These are phyloP conservation scores for Lobophora halterata DNA, from an alignment of 2,888 invertebrate genomes.

Conservation along the genomic window DNA sequence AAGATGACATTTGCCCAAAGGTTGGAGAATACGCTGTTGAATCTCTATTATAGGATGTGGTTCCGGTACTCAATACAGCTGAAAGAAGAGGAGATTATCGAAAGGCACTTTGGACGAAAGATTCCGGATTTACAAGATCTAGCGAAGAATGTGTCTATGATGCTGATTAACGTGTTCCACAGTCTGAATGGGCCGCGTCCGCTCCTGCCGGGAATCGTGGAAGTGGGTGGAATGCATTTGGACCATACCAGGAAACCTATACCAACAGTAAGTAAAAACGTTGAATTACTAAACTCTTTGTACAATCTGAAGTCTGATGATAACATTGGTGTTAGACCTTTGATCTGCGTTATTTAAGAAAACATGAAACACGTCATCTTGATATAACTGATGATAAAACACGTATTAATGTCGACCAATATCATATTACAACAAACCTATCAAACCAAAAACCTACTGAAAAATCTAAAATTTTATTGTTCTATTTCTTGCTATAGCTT, in stretches of 20 bases:
- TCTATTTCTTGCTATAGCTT: too few species aligned
- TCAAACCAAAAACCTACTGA: too few species aligned
- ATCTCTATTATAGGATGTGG: slow-evolving; percentile 55
- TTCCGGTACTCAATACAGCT: slow-evolving; percentile 52
- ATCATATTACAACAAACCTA: too few species aligned
- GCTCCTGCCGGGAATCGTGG: slow-evolving; percentile 78
- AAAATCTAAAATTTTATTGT: too few species aligned
- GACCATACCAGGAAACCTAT: slow-evolving; percentile 58
- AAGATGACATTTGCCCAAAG: slow-evolving; percentile 77
- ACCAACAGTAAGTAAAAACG: slow-evolving; percentile 59
- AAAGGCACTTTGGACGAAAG: slow-evolving; percentile 66
- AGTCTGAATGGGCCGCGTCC: slow-evolving; percentile 81
- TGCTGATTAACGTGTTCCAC: slow-evolving; percentile 83
- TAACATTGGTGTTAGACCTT: too few species aligned
- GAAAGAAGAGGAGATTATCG: slow-evolving; percentile 60
- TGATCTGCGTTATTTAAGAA: too few species aligned
- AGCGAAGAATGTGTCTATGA: slow-evolving; percentile 71
- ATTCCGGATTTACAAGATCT: slow-evolving; percentile 76
- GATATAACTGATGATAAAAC: too few species aligned
- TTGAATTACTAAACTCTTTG: too few species aligned
- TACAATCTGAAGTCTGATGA: too few species aligned
- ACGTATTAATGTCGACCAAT: too few species aligned
- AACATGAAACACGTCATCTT: too few species aligned
- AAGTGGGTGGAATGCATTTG: slow-evolving; percentile 83
- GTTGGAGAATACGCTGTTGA: slow-evolving; percentile 56